phyloP scores from a whole-genome alignment of 92 coral and sea anemone species.

The Palythoa grandiflora region DNA sequence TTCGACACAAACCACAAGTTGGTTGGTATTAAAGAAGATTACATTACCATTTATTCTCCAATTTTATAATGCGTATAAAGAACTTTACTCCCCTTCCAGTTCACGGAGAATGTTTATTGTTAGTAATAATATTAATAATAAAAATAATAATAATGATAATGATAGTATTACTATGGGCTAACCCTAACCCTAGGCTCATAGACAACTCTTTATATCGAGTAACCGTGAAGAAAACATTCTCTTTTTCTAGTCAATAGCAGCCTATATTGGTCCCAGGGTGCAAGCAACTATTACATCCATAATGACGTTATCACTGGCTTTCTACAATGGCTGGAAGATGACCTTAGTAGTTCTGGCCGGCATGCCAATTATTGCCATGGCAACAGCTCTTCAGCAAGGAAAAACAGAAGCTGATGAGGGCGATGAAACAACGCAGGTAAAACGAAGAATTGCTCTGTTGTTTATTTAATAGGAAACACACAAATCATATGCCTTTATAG shows the following conservation, averaged over 20 bases:
- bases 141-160: too few relatives aligned
- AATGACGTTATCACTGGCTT: conserved; percentile 80
- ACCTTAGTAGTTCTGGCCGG: conserved; percentile 94
- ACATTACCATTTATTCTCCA: too few relatives aligned
- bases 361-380: conserved; percentile 80
- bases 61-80: too few relatives aligned
- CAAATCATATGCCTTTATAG: too few relatives aligned
- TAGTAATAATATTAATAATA: too few relatives aligned
- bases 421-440: conserved; percentile 67
- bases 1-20: too few relatives aligned
- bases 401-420: conserved; percentile 73
- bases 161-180: background rate
- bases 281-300: conserved; percentile 82
- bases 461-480: too few relatives aligned
- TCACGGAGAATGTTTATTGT: too few relatives aligned
- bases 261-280: conserved; percentile 80
- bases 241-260: conserved; percentile 72
- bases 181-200: background rate
- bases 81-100: too few relatives aligned
- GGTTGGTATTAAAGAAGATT: too few relatives aligned
- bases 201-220: background rate
- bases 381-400: conserved; percentile 82
- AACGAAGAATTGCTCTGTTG: background rate
- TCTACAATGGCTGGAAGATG: conserved; percentile 97
- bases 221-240: background rate